phyloP scores from a whole-genome alignment of 2,888 invertebrate genomes.

The Smittia aterrima region DNA sequence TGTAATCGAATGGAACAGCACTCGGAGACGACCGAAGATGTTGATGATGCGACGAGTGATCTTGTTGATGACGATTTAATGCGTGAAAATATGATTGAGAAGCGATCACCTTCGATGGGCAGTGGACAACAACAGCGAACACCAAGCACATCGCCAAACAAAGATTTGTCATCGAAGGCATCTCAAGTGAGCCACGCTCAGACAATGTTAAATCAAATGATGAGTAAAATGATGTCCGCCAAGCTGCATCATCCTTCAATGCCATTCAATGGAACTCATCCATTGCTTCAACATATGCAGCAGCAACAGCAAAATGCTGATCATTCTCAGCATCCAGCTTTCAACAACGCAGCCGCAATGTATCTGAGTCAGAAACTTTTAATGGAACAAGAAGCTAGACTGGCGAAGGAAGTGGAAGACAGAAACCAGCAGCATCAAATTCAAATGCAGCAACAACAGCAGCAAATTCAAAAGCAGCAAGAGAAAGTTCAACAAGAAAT shows the following conservation, averaged over 20 bases:
- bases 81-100: constrained; percentile 41
- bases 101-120: constrained; percentile 58
- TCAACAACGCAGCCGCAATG: constrained; percentile 67
- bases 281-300: constrained; percentile 60
- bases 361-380: constrained; percentile 77
- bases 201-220: constrained; percentile 63
- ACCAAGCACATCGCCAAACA: constrained; percentile 45
- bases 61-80: constrained; percentile 58
- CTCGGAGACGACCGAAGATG: constrained; percentile 67
- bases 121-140: constrained; percentile 48
- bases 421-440: constrained; percentile 59
- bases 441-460: constrained; percentile 54
- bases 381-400: constrained; percentile 74
- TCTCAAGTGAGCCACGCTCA: constrained; percentile 50
- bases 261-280: constrained; percentile 61
- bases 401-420: constrained; percentile 65
- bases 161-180: constrained; percentile 47
- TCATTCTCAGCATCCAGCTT: constrained; percentile 59
- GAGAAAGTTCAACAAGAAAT: constrained; percentile 54
- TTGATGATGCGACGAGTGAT: constrained; percentile 72
- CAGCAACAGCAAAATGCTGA: constrained; percentile 56
- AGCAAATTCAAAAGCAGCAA: constrained; percentile 59
- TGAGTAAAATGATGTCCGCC: constrained; percentile 65
- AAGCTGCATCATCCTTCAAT: constrained; percentile 62
- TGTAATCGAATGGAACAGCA: constrained; percentile 82